These are phyloP conservation scores for Pachymerium ferrugineum DNA, from an alignment of 2,888 invertebrate species.

Conservation along the genomic window DNA sequence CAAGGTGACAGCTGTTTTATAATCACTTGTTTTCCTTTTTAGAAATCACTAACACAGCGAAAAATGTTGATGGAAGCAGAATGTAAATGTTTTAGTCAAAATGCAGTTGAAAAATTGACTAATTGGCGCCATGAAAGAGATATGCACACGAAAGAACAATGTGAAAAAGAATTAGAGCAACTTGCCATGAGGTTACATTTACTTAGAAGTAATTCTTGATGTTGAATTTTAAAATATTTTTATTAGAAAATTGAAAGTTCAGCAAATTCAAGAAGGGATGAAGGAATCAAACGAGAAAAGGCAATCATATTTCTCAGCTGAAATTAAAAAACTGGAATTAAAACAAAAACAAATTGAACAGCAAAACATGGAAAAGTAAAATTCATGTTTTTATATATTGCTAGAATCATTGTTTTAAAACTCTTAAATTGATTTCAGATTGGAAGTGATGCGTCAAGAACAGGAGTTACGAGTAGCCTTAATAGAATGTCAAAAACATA, in stretches of 20 bases:
- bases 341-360: constrained; percentile 35
- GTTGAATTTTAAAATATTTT: neutral
- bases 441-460: neutral
- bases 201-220: neutral
- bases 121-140: neutral
- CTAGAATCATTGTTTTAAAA: neutral
- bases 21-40: neutral
- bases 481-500: neutral
- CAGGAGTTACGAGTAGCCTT: neutral
- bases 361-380: constrained; percentile 30
- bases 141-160: neutral
- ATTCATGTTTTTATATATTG: neutral
- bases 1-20: neutral
- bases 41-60: neutral
- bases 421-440: neutral
- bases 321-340: constrained; percentile 34
- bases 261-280: neutral
- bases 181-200: neutral
- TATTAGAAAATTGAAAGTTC: neutral
- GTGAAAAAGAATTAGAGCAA: neutral
- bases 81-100: neutral
- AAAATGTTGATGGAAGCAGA: neutral
- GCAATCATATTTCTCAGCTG: neutral
- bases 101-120: neutral
- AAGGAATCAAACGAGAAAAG: neutral